Evolutionary conservation across 2,888 invertebrate genomes (phyloP).

Genomic region (Agapostemon virescens): DNA sequence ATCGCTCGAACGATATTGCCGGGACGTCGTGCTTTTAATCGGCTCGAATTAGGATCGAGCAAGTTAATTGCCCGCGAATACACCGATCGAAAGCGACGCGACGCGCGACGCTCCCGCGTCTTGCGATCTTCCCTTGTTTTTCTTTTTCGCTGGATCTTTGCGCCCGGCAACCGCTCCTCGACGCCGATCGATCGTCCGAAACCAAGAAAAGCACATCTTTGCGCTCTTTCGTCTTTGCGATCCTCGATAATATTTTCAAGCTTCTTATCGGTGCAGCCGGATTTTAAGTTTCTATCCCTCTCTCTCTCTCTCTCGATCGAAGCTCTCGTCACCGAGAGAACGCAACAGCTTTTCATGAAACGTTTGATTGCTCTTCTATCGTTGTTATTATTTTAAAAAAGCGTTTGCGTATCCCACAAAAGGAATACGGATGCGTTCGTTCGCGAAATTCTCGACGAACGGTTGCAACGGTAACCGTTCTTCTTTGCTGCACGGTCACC

Average conservation of each 20-base stretch:
- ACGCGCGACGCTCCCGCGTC: constrained; percentile 1
- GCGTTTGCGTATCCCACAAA: neutral
- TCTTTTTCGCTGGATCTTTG: neutral
- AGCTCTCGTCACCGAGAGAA: too few relatives aligned
- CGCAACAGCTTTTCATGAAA: neutral
- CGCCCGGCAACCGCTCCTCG: neutral
- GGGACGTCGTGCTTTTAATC: constrained; percentile 68
- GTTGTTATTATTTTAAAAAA: neutral
- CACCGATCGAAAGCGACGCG: constrained; percentile 39
- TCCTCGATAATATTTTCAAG: too few relatives aligned
- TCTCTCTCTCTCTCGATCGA: too few relatives aligned
- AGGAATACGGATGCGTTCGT: neutral
- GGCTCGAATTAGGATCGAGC: constrained; percentile 67
- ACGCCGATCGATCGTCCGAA: too few relatives aligned
- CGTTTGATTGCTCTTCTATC: neutral
- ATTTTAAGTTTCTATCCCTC: too few relatives aligned
- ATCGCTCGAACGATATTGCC: constrained; percentile 69
- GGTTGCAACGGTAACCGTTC: neutral
- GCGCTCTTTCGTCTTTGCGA: too few relatives aligned
- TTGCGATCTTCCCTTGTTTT: constrained; percentile 28
- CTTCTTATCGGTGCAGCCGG: too few relatives aligned
- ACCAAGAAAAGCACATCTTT: too few relatives aligned
- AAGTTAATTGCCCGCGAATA: constrained; percentile 63
- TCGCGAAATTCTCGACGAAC: neutral
- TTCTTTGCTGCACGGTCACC: neutral